Evolutionary conservation across 2,888 invertebrate genomes (phyloP).

Genomic region (Archips crataeganus): DNA sequence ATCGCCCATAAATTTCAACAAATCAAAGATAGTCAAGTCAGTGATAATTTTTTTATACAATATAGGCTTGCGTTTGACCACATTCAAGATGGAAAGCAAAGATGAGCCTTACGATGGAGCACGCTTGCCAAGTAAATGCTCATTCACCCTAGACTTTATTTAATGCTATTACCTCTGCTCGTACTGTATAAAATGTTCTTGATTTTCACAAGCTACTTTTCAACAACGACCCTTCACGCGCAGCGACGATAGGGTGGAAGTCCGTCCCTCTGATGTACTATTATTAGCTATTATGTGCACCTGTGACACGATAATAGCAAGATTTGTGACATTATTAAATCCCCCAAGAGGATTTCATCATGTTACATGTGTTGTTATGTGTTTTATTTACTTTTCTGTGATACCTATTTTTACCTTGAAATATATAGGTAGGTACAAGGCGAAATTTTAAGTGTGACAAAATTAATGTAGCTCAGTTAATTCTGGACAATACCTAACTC

Average conservation of each 20-base stretch:
- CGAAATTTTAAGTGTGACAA: too few species aligned
- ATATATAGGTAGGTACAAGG: too few species aligned
- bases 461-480: too few species aligned
- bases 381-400: neutral
- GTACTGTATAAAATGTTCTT: conserved; percentile 5
- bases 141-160: too few species aligned
- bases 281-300: conserved; percentile 15
- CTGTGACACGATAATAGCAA: conserved; percentile 16
- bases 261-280: conserved; percentile 7
- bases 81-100: too few species aligned
- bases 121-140: too few species aligned
- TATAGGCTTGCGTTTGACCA: too few species aligned
- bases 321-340: conserved; percentile 9
- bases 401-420: neutral
- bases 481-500: too few species aligned
- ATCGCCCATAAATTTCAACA: neutral
- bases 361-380: neutral
- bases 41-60: too few species aligned
- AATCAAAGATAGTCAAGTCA: too few species aligned
- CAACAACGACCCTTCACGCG: conserved; percentile 17
- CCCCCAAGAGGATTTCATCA: neutral
- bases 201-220: conserved; percentile 14
- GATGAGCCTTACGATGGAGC: too few species aligned
- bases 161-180: neutral
- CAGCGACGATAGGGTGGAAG: neutral